Evolutionary conservation across 2,888 invertebrate species (phyloP).

Genomic region (Allophyes oxyacanthae): DNA sequence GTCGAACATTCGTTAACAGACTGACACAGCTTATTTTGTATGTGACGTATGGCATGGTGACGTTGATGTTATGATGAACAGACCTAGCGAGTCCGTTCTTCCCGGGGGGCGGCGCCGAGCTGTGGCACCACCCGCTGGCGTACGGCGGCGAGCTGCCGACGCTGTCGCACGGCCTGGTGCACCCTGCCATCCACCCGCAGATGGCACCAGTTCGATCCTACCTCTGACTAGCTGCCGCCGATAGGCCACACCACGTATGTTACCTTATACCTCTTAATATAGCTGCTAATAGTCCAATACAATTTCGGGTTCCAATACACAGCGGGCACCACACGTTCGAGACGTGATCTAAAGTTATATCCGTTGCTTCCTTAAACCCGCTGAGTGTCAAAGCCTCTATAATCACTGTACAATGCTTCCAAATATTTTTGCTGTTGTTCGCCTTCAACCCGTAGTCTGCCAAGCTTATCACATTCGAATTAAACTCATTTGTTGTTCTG

Average conservation of each 20-base stretch:
- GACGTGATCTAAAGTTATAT: not conserved
- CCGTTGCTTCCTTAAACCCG: not conserved
- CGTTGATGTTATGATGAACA: conserved; percentile 79
- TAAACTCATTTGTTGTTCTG: not conserved
- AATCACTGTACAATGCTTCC: conserved; percentile 23
- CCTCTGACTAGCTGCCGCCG: conserved; percentile 98
- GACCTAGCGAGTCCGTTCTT: conserved; percentile 99
- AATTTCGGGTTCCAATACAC: conserved; percentile 1
- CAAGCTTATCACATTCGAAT: conserved; percentile 4
- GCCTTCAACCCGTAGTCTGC: conserved; percentile 7
- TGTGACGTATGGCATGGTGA: conserved; percentile 37
- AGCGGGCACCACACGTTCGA: not conserved
- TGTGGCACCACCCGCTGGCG: conserved; percentile 97
- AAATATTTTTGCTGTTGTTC: conserved; percentile 18
- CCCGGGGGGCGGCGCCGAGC: conserved; percentile 95
- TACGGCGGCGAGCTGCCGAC: conserved; percentile 95
- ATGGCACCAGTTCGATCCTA: conserved; percentile 98
- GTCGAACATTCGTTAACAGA: conserved; percentile 48
- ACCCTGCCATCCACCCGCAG: conserved; percentile 99
- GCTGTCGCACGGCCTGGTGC: conserved; percentile 97
- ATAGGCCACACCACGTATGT: conserved; percentile 92
- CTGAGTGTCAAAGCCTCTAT: not conserved
- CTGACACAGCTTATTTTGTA: conserved; percentile 45
- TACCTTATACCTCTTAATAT: conserved; percentile 11
- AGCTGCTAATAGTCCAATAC: not conserved